A percentile compares a stretch with the other conserved stretches of the same genome.
Conservation (phyloP, 2,797 vertebrate species). For the Microctenopoma steveboyesi region DNA sequence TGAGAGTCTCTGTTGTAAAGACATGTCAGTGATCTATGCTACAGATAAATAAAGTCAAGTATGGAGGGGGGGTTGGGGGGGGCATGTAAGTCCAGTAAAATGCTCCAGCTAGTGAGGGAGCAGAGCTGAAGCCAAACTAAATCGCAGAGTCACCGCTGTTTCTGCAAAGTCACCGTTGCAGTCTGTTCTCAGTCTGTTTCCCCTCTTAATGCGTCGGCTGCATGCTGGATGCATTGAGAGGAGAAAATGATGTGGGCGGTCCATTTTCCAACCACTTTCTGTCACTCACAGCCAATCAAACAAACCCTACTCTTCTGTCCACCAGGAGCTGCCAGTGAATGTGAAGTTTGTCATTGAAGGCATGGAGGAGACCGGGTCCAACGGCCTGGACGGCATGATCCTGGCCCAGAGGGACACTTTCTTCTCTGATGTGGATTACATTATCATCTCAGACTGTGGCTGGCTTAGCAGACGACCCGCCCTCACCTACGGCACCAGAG, state of each 20-base stretch:
- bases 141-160: slow-evolving; percentile 30
- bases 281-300: slow-evolving; percentile 6
- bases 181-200: slow-evolving; percentile 8
- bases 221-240: slow-evolving; percentile 17
- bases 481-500: slow-evolving; percentile 89
- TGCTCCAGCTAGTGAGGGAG: slow-evolving; percentile 4
- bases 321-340: slow-evolving; percentile 88
- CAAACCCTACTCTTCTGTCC: slow-evolving; percentile 1
- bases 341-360: slow-evolving; percentile 93
- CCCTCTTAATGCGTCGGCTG: not conserved
- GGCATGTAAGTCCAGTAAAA: not conserved
- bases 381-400: slow-evolving; percentile 87
- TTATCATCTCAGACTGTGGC: slow-evolving; percentile 91
- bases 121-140: slow-evolving; percentile 16
- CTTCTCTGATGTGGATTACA: slow-evolving; percentile 88
- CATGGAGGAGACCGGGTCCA: slow-evolving; percentile 93
- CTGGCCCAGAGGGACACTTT: slow-evolving; percentile 83
- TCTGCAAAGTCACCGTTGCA: slow-evolving; percentile 44
- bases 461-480: slow-evolving; percentile 89
- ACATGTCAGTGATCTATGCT: not conserved
- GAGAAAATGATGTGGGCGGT: slow-evolving; percentile 16
- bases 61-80: not conserved
- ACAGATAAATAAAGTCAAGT: not conserved
- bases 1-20: slow-evolving; percentile 59
- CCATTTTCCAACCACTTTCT: not conserved